phyloP scores from a whole-genome alignment of 1,140 invertebrate genomes.

The Drosophila arizonae region DNA sequence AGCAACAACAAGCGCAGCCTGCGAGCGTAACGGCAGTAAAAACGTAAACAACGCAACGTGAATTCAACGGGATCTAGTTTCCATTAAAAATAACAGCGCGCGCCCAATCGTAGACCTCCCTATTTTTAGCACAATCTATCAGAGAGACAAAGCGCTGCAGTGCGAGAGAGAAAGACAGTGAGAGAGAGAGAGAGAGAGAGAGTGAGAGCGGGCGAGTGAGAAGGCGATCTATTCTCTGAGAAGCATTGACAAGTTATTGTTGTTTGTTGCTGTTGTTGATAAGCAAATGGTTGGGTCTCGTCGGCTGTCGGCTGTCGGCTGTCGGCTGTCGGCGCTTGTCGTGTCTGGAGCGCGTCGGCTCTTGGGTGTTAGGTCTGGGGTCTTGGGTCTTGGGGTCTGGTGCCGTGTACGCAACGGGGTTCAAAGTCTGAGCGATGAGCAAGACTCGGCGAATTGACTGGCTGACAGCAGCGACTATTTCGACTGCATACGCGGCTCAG shows the following conservation, averaged over 20 bases:
- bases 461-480: neutral
- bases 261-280: conserved; percentile 26
- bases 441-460: conserved; percentile 18
- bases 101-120: conserved; percentile 49
- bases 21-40: conserved; percentile 56
- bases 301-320: no score
- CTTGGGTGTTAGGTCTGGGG: conserved; percentile 1
- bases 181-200: neutral
- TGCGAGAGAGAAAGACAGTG: conserved; percentile 4
- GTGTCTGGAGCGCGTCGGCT: no score
- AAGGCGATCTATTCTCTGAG: neutral
- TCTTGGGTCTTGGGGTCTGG: neutral
- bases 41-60: conserved; percentile 78
- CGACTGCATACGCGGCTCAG: neutral
- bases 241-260: conserved; percentile 4
- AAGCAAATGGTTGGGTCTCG: conserved; percentile 25
- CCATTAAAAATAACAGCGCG: conserved; percentile 66
- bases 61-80: conserved; percentile 76
- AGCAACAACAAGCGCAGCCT: conserved; percentile 23
- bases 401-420: conserved; percentile 39
- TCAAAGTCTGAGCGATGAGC: conserved; percentile 47
- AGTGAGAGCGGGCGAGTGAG: neutral
- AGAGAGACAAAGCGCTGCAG: conserved; percentile 18
- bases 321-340: no score
- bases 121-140: conserved; percentile 69